Base-by-base conservation (phyloP, 2,113 vertebrate genomes). In the Euleptes europaea region DNA sequence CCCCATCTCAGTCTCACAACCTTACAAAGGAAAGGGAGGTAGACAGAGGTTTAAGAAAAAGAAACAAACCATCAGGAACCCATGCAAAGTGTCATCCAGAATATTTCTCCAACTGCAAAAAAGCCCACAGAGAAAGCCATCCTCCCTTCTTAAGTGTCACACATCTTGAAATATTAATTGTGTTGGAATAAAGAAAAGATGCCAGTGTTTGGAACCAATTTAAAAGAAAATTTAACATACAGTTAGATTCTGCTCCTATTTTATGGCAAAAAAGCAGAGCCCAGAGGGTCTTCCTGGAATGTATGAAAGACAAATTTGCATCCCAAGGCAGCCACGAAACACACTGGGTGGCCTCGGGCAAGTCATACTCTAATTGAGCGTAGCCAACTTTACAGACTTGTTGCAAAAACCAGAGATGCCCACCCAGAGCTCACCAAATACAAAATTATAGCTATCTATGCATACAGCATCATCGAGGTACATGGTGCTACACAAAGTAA, bases 111-210 rank as follows among this genome's bases (percentile, higher is more conserved):
- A 42, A 81, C 26, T 82, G 57, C 1, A 33, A 78, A 33, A 78
- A 70, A 88, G 11, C 54, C 85, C 83, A 77, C 7, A 89, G 72
- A 85, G 21, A 73, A 17, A 0, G 0, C 5, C 47, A 8, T 77
- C 26, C 70, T 63, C 81, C 91, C 40, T 86, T 88, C 54, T 26
- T 80, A 19, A 70, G 3, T 74, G 8, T 84, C 11, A 3, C 9
- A 2, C 4, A n/a, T 65, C 42, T 85, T 69, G 42, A 84, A 83
- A 26, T 81, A 40, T 49, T 71, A 89, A 89, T 42, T 89, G 21
- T 28, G 67, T n/a, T 83, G 86, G 80, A 67, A 6, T 0, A 1
- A 87, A 23, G 7, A 87, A 26, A 12, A 85, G 15, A 84, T 1
- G 0, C 3, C 44, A 5, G 76, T 40, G 77, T 85, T 44, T 69